Evolutionary conservation across 2,888 invertebrate species (phyloP), one percentile per base, ranked within the genome.

Genomic region (Galerucella nymphaeae): DNA sequence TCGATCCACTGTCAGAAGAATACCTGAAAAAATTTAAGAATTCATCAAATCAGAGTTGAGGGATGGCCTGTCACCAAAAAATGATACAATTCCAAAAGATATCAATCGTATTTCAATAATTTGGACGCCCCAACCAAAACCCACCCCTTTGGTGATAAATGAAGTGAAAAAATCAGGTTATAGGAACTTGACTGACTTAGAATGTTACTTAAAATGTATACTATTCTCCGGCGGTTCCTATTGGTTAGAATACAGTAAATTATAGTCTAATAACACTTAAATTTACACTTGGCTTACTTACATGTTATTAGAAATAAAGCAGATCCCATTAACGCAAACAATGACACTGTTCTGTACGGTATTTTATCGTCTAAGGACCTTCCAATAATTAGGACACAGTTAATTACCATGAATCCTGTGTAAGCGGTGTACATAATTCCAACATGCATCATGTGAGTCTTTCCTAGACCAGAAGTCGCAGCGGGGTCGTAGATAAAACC

Each of bases 371-470:
- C 90, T 48, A 91, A 85, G 70, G 90, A 81, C 75, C 90, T 88
- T 13, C 90, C 89, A 78, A 91, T 86, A 75, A 93, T 86, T 78
- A 92, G 84, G 38, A 92, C 87, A 1, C 89, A 85, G 75, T 91
- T 91, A 84, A 93, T 90, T 77, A 93, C 88, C 81, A 93, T 89
- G 83, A 88, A 92, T 76, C 92, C 91, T 14, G 90, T 90, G 82
- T 90, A 90, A 4, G 92, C 88, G 14, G 92, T 90, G 85, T 91
- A 93, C 84, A 93, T 90, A 74, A 92, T 87, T 0, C 91, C 92
- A 18, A 91, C 89, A 81, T 92, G 88, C 79, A 89, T 87, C 84
- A 86, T 87, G 83, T 86, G 90, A 80, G 85, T 89, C 82, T 82
- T 88, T 41, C 90, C 89, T 53, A 91, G 86, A n/a, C 89, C 83